Conservation (phyloP, 2,797 vertebrate species). For the Anguilla anguilla region DNA sequence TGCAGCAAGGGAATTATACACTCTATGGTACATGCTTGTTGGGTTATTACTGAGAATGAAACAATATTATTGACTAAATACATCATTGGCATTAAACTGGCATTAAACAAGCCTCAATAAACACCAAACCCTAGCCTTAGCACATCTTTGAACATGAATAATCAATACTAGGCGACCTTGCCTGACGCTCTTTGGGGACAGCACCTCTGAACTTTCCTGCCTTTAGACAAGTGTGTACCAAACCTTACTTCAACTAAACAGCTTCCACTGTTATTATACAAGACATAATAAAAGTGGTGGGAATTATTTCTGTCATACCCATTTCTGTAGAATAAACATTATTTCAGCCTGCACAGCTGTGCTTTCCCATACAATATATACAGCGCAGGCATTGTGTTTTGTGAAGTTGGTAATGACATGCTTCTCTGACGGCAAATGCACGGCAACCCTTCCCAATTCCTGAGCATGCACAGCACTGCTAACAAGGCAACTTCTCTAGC, state of each 20-base stretch:
- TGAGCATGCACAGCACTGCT: background rate
- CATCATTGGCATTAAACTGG: background rate
- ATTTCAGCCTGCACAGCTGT: background rate
- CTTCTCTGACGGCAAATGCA: background rate
- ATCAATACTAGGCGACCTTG: background rate
- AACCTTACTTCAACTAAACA: background rate
- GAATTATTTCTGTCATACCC: background rate
- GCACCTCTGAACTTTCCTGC: background rate
- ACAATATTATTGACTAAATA: background rate
- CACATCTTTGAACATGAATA: background rate
- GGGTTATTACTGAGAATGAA: background rate
- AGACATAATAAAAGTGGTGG: background rate
- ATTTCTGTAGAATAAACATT: background rate
- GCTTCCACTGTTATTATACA: background rate
- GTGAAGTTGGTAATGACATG: background rate
- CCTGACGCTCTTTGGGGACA: background rate
- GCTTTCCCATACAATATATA: background rate
- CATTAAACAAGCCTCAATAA: too few species aligned
- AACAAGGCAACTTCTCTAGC: background rate
- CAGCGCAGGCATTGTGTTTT: background rate
- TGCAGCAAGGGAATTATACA: too few species aligned
- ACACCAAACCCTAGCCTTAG: background rate
- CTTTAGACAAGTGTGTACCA: background rate
- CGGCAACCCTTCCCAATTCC: background rate
- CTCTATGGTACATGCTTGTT: background rate